Conservation (phyloP, 2,888 invertebrate species). For the Mechanitis mazaeus region DNA sequence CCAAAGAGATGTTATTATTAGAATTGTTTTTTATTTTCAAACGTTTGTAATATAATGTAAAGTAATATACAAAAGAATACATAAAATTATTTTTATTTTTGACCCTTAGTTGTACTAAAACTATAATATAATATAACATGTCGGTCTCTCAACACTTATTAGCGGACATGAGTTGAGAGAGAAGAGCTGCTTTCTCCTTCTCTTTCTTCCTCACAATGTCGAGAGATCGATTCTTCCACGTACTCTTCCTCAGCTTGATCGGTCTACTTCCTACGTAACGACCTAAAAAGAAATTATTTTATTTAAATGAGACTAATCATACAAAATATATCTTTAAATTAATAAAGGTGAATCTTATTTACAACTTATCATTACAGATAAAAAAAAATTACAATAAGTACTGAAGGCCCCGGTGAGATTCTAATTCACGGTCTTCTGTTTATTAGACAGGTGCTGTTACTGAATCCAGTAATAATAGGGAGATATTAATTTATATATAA, state of each 20-base stretch:
- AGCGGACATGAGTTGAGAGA: slow-evolving; percentile 82
- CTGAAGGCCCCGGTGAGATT: slow-evolving; percentile 68
- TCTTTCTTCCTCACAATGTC: slow-evolving; percentile 97
- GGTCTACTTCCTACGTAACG: slow-evolving; percentile 99
- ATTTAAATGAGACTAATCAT: neutral
- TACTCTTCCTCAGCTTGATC: slow-evolving; percentile 97
- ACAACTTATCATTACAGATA: neutral
- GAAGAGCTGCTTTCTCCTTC: slow-evolving; percentile 92
- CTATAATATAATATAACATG: neutral
- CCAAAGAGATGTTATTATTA: slow-evolving; percentile 29
- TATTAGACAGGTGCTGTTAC: slow-evolving; percentile 77
- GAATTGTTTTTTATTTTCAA: neutral
- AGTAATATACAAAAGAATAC: neutral
- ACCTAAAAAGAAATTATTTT: slow-evolving; percentile 71
- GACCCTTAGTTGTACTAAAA: neutral
- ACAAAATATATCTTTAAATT: neutral
- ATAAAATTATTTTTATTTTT: slow-evolving; percentile 1
- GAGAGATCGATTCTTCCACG: slow-evolving; percentile 95
- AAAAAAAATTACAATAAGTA: neutral
- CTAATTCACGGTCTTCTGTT: slow-evolving; percentile 74
- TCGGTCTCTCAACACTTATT: slow-evolving; percentile 55
- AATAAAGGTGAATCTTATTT: neutral
- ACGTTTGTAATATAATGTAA: neutral
- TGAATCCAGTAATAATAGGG: no score
- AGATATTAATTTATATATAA: no score